These are phyloP conservation scores for Sitobion miscanthi DNA, from an alignment of 1,140 invertebrate species.

Conservation along the genomic window DNA sequence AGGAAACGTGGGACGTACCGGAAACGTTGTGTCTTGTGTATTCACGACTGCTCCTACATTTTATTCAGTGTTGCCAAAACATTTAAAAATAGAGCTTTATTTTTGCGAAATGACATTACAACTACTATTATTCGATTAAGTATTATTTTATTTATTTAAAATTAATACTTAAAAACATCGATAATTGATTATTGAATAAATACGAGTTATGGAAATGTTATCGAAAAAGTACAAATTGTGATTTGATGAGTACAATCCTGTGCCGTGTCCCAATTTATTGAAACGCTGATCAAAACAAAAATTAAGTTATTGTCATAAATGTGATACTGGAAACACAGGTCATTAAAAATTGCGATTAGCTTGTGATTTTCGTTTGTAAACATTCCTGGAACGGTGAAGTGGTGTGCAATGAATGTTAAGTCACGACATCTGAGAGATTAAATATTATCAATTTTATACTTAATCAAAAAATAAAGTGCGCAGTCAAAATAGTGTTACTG, in stretches of 20 bases:
- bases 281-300: background rate
- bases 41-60: constrained; percentile 45
- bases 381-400: background rate
- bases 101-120: background rate
- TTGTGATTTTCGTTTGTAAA: background rate
- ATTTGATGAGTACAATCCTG: background rate
- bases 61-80: constrained; percentile 47
- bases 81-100: constrained; percentile 32
- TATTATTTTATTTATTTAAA: background rate
- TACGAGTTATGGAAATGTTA: background rate
- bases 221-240: too few species aligned
- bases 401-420: background rate
- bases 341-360: background rate
- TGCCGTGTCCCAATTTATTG: background rate
- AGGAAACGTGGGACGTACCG: constrained; percentile 55
- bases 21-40: constrained; percentile 46
- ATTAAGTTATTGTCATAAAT: background rate
- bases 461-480: background rate
- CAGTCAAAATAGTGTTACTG: background rate
- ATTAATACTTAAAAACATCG: background rate
- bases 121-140: background rate
- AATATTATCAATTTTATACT: background rate
- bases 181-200: background rate
- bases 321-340: background rate
- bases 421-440: constrained; percentile 10